Conservation (phyloP, 2,888 invertebrate species). For the Cryptocheilus praepositus region DNA sequence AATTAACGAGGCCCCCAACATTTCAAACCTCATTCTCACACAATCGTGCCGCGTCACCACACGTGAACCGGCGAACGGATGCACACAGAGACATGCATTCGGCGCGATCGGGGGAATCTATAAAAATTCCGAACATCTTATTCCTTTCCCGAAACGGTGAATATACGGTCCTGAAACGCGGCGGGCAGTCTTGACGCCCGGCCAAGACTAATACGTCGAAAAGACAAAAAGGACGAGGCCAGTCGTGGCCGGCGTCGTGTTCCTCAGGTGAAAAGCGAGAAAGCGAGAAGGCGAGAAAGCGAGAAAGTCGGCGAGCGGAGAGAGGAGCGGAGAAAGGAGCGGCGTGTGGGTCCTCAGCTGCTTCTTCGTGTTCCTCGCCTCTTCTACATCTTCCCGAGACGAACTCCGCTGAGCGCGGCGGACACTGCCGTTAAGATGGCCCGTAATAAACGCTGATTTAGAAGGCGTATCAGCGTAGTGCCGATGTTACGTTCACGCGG, state of each 20-base stretch:
- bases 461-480: slow-evolving; percentile 39
- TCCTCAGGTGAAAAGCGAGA: slow-evolving; percentile 4
- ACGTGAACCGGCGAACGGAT: not conserved
- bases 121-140: slow-evolving; percentile 67
- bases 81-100: not conserved
- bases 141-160: slow-evolving; percentile 52
- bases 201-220: slow-evolving; percentile 53
- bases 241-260: no score
- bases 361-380: not conserved
- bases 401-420: slow-evolving; percentile 12
- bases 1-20: no score
- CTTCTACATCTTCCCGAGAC: not conserved
- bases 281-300: not conserved
- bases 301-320: not conserved
- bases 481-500: no score
- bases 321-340: not conserved
- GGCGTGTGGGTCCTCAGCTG: no score
- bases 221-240: slow-evolving; percentile 47
- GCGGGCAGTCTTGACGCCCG: slow-evolving; percentile 56
- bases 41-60: not conserved
- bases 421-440: slow-evolving; percentile 17
- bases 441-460: slow-evolving; percentile 53
- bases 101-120: slow-evolving; percentile 41
- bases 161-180: slow-evolving; percentile 46
- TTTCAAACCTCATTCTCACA: no score